Base-by-base conservation (phyloP, 2,888 invertebrate species). In the Drosophila paracracens region DNA sequence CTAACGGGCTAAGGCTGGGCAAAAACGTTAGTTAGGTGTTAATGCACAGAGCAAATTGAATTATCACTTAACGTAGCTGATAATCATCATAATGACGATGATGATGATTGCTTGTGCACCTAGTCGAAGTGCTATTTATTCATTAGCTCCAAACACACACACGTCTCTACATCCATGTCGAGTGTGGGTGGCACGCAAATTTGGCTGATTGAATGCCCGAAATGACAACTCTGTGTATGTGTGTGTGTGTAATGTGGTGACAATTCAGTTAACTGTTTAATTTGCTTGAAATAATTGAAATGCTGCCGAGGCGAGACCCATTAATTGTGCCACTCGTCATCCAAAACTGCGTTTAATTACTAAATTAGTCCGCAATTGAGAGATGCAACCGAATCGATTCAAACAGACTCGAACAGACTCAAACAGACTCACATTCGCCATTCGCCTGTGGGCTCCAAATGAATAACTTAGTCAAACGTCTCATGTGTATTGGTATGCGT, bases 211-310 rank as follows among this genome's bases (percentile, higher is more conserved):
- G 88, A 88, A 56, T 82, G 76, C 61, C 63, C 69, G n/a, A 80
- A 65, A 70, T 70, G 69, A 31, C 65, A 40, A 46, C 21, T 38
- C 33, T 51, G 50, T 54, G 50, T 35, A n/a, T 36, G 57, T 51
- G 66, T 54, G 54, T 52, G 51, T 63, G 36, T 61, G 70, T 27
- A 62, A 33, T 62, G 63, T 76, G 80, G 89, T 79, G 88, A 83
- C 81, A 85, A 89, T 83, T 91, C 88, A 74, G 86, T 89, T 88
- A 89, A 80, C 81, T 86, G 83, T 57, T 83, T 91, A 90, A 91
- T 91, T 91, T 91, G 78, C 82, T 76, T 74, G 80, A 91, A 91
- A 88, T 91, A 91, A 90, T 90, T 89, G 83, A 83, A 88, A 78
- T 75, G 77, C 73, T 72, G 82, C 73, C 68, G 84, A 76, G 74